Evolutionary conservation across 2,797 vertebrate species (phyloP).

Genomic region (Paguma larvata): DNA sequence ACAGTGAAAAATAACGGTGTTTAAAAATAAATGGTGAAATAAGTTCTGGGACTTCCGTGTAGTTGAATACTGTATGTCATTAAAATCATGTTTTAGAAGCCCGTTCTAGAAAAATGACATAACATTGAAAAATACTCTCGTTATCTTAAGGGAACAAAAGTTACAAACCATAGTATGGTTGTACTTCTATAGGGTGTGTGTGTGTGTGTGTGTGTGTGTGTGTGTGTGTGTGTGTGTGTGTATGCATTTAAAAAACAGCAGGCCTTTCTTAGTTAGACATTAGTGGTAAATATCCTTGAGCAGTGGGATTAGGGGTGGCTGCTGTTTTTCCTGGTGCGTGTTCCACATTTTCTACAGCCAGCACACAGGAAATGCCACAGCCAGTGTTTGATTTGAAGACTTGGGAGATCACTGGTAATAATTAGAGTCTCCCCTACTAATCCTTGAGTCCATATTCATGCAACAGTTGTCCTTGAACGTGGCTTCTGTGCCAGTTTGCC

Average conservation of each 20-base stretch:
- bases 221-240: too few species aligned
- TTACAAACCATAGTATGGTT: background rate
- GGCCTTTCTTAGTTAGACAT: background rate
- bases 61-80: background rate
- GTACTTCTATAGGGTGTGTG: background rate
- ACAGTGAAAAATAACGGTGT: background rate
- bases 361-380: background rate
- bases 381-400: background rate
- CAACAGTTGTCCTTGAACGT: background rate
- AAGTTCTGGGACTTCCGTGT: background rate
- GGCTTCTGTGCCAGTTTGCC: too few species aligned
- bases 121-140: background rate
- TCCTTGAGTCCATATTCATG: background rate
- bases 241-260: background rate
- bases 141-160: background rate
- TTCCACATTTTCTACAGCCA: background rate
- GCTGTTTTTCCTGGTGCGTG: background rate
- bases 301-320: background rate
- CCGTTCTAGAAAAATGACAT: background rate
- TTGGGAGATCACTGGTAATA: background rate
- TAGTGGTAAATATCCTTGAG: background rate
- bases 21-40: conserved; percentile 5
- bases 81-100: background rate
- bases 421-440: background rate
- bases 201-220: background rate